Base-by-base conservation (phyloP, 2,888 invertebrate species). In the Tachina fera region DNA sequence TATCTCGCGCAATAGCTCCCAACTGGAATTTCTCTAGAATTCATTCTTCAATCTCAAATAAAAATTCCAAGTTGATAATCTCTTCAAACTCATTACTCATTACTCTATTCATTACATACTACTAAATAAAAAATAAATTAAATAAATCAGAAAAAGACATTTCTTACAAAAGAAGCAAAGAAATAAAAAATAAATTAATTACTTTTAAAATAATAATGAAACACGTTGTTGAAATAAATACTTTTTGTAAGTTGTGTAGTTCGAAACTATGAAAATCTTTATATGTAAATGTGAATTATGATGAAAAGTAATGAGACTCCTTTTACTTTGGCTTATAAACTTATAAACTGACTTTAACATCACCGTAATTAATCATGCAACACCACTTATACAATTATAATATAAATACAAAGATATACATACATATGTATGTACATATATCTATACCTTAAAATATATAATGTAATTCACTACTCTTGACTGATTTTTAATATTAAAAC, bases 401-500 rank as follows among this genome's bases (percentile, higher is more conserved):
- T 71, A 75, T 83, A 87, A 8, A 71, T 31, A 53, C 11, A 70
- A 11, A 67, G 0, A 39, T 31, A 39, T 45, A 58, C 84, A 88
- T 81, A 88, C 65, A 86, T 79, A 87, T 9, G 47, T 68, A 67
- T 31, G 71, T 65, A 67, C 13, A 67, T 68, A 60, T 49, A 65
- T 31, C 45, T 63, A 75, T 61, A 61, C 86, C 87, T 79, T 75
- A 41, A 51, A 51, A 71, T 65, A 75, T 63, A 80, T 80, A 67
- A 70, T 70, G 71, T 68, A 77, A 86, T 83, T 80, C 83, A 86
- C 86, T 80, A 86, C 86, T 86, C 86, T 83, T 86, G 86, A 86
- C 86, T 86, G 86, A 86, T 86, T 86, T 86, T 86, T 80, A 83
- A 88, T 86, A 87, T 83, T 71, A 86, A 68, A 78, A 77, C 43